A percentile compares a stretch with the other conserved stretches of the same genome.
phyloP scores from a whole-genome alignment of 2,888 invertebrate genomes.

The Lydus trimaculatus region DNA sequence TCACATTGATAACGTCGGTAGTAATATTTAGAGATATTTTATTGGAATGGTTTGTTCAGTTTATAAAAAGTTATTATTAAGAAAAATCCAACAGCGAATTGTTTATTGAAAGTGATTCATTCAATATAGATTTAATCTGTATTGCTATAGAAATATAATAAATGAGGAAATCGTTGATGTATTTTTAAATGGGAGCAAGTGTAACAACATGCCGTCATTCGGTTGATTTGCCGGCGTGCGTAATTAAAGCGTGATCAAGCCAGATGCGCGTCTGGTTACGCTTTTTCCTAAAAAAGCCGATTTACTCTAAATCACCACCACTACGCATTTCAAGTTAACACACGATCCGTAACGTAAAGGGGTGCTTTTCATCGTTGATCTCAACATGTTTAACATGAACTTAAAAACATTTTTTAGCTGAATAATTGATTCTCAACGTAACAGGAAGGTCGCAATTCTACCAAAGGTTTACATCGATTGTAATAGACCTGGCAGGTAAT shows the following conservation, averaged over 20 bases:
- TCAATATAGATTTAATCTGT: neutral
- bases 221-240: neutral
- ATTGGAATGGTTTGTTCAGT: conserved; percentile 30
- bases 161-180: conserved; percentile 25
- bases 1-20: conserved; percentile 17
- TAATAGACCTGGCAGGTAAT: conserved; percentile 33
- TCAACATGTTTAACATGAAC: neutral
- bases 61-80: conserved; percentile 11
- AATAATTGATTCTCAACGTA: neutral
- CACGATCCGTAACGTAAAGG: neutral
- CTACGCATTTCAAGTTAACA: neutral
- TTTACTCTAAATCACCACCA: neutral
- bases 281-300: conserved; percentile 20
- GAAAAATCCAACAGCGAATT: neutral
- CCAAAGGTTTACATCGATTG: conserved; percentile 27
- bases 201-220: conserved; percentile 5
- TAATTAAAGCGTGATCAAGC: conserved; percentile 29
- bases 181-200: conserved; percentile 26
- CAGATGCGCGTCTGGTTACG: conserved; percentile 1
- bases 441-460: neutral
- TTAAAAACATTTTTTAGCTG: neutral
- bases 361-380: neutral
- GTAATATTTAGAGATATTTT: conserved; percentile 21
- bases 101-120: neutral
- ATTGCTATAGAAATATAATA: no score